Evolutionary conservation across 2,797 vertebrate species (phyloP).

Genomic region (Tadarida brasiliensis): DNA sequence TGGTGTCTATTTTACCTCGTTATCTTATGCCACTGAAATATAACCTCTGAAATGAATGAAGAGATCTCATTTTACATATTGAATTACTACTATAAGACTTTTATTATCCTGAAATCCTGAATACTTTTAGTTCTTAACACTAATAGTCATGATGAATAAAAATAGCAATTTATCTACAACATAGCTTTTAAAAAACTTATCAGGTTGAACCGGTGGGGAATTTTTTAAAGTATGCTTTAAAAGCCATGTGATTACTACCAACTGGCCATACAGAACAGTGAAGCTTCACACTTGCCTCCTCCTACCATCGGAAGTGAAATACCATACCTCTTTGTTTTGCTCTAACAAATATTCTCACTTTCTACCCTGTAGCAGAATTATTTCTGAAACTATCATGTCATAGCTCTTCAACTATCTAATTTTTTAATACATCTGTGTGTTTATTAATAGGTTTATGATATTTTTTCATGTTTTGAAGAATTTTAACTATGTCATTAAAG

Average conservation of each 20-base stretch:
- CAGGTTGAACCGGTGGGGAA: background rate
- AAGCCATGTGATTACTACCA: background rate
- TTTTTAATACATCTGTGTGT: conserved; percentile 7
- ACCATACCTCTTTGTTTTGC: background rate
- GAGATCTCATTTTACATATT: conserved; percentile 41
- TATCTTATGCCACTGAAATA: conserved; percentile 51
- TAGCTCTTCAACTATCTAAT: background rate
- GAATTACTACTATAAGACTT: background rate
- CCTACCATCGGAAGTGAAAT: background rate
- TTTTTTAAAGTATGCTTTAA: background rate
- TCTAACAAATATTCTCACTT: conserved; percentile 20
- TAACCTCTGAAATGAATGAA: conserved; percentile 55
- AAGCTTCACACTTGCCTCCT: background rate
- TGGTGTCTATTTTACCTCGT: conserved; percentile 58
- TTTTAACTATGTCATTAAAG: conserved; percentile 38
- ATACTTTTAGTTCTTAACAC: conserved; percentile 43
- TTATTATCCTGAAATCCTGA: background rate
- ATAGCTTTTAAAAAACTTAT: conserved; percentile 1
- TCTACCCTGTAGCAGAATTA: background rate
- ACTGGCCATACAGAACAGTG: background rate
- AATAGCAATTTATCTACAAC: background rate
- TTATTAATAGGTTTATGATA: background rate
- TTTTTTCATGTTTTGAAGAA: conserved; percentile 59
- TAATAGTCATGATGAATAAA: conserved; percentile 11
- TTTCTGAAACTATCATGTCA: background rate